A percentile compares a stretch with the other conserved stretches of the same genome.
phyloP scores from a whole-genome alignment of 2,797 vertebrate species.

The Calcarius lapponicus region DNA sequence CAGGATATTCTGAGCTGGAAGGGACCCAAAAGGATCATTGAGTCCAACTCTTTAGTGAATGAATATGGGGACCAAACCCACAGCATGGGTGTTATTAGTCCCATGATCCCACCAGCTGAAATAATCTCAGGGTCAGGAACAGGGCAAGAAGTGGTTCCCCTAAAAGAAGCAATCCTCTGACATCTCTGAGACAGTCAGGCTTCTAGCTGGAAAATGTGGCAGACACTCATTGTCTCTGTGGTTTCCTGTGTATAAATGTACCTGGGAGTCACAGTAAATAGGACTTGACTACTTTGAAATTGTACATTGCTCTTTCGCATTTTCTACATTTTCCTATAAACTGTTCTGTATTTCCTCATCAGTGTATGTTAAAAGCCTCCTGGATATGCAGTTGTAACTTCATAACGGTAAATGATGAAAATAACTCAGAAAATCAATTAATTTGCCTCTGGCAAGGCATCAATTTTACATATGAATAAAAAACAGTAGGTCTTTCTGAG shows the following conservation, averaged over 20 bases:
- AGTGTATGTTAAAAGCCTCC: not conserved
- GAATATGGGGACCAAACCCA: not conserved
- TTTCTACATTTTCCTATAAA: not conserved
- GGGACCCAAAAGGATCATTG: not conserved
- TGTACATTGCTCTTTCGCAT: not conserved
- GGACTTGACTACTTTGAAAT: not conserved
- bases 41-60: not conserved
- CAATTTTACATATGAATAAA: slow-evolving; percentile 1
- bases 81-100: rapidly evolving
- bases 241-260: not conserved
- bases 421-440: slow-evolving; percentile 41
- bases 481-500: not conserved
- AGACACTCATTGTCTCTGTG: not conserved
- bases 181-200: not conserved
- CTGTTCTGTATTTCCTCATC: not conserved
- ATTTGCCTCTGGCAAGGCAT: not conserved
- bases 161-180: not conserved
- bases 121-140: not conserved
- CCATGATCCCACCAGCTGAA: not conserved
- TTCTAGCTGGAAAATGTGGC: not conserved
- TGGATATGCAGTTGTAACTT: not conserved
- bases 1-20: not conserved
- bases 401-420: not conserved
- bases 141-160: not conserved
- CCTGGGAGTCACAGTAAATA: not conserved